Conservation (phyloP, 2,113 vertebrate genomes). For the Lynx canadensis region DNA sequence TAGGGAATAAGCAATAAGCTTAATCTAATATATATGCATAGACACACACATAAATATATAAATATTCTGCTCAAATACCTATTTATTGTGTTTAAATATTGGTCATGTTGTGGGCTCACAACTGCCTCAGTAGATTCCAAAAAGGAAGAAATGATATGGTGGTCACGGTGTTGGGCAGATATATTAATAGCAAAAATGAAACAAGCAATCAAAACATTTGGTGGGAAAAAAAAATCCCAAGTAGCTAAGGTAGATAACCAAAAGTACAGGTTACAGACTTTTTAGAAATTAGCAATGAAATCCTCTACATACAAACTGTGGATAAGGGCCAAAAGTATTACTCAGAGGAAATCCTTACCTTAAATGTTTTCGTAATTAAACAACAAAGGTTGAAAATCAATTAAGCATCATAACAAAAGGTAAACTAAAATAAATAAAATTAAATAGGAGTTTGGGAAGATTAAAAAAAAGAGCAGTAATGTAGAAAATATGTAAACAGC, state of each 20-base stretch:
- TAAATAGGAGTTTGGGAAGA: not conserved
- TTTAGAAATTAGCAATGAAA: not conserved
- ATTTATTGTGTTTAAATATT: not conserved
- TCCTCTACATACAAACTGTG: not conserved
- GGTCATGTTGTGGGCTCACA: not conserved
- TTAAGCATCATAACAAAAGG: not conserved
- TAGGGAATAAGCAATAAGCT: not conserved
- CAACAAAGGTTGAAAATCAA: constrained; percentile 16
- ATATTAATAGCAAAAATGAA: not conserved
- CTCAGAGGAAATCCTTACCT: constrained; percentile 44
- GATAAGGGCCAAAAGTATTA: not conserved
- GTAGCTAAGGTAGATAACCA: not conserved
- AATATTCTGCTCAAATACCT: not conserved
- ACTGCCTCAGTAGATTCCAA: not conserved
- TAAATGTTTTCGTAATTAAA: constrained; percentile 20
- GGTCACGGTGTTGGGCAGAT: not conserved
- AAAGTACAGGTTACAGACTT: not conserved
- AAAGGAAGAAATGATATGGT: not conserved
- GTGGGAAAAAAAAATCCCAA: not conserved
- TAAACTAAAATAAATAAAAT: not conserved
- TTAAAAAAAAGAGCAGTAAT: not conserved
- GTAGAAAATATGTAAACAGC: not conserved
- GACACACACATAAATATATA: not conserved
- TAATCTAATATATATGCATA: not conserved
- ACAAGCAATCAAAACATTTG: not conserved